Base-by-base conservation (phyloP, 2,113 vertebrate genomes). In the Mixornis gularis region DNA sequence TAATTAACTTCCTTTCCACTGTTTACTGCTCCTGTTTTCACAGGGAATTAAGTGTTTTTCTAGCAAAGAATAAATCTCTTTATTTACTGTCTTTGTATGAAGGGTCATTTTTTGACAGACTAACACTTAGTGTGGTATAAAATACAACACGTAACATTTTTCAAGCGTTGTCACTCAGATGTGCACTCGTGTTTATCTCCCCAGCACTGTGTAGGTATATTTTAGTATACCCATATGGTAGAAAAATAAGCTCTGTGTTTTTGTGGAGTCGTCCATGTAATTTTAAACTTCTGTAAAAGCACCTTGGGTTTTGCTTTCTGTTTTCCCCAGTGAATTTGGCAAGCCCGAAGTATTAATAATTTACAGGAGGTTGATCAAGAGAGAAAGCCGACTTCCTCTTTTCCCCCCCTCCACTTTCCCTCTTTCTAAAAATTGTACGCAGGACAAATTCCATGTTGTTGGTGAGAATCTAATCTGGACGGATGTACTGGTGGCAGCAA, bases 1-100 rank as follows among this genome's bases (percentile, higher is more conserved):
- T 96, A 96, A 96, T 96, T 96, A 95, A 78, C 93, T 95, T 94
- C 81, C 92, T 94, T 94, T 94, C 91, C 71, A 80, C 68, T 96
- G 93, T 94, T 96, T 92, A 83, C 94, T 78, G 79, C 85, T 91
- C 7, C 76, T 92, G 48, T 86, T 79, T 94, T 94, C 91, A 79
- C n/a, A 78, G 79, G 68, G 74, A 89, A 58, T 93, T 85, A 83
- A 70, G 43, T 71, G 66, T 68, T 92, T 92, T 89, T 82, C 71
- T 85, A 85, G 64, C 66, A 74, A 73, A 59, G 71, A 76, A 55
- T 51, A 70, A 10, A 5, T 56, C 20, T 46, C 43, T 77, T 62
- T 65, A 32, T 81, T 73, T 34, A 62, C 60, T 52, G 30, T 66
- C 62, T 85, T 79, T 52, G 4, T 34, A 38, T 17, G 30, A 82